Base-by-base conservation (phyloP, 2,888 invertebrate genomes). In the Hydraecia micacea region DNA sequence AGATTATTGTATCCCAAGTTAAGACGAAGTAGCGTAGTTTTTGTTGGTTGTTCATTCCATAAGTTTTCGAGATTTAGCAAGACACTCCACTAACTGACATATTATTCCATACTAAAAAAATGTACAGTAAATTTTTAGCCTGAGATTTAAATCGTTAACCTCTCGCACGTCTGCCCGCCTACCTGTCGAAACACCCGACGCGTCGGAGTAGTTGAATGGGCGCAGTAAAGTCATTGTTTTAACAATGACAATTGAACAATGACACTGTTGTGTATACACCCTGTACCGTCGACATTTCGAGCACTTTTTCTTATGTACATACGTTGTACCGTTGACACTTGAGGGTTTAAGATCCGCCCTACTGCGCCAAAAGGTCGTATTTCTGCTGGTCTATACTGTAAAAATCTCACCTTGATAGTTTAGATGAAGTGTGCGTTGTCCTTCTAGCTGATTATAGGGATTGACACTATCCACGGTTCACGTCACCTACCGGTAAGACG, bases 31-130 rank as follows among this genome's bases (percentile, higher is more conserved):
- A 49, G n/a, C 25, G n/a, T 66, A 68, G 39, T 71, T 52, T 78
- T 86, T 28, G 79, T 81, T 79, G 73, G 28, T 83, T 70, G 77
- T 86, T 83, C 87, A 86, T 86, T 86, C 87, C 87, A 83, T 85
- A 70, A 72, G 73, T 80, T 80, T 60, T 77, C 69, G 66, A 73
- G 74, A 65, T 71, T 55, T 68, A 18, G n/a, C 69, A 28, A 74
- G 78, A 79, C 46, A 75, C n/a, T 78, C 72, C 72, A 73, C 25
- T 66, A 58, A 75, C 60, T 60, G 25, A 69, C 67, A 72, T 75
- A 76, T 62, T 71, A 81, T 75, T 79, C 77, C 74, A 72, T 78
- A 81, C 74, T 84, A 84, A 84, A 67, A 60, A 13, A 66, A 58
- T 71, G 46, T 60, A 66, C 58, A 65, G 52, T 67, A 6, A 66